phyloP scores from a whole-genome alignment of 2,888 invertebrate species.

The Andrena haemorrhoa region DNA sequence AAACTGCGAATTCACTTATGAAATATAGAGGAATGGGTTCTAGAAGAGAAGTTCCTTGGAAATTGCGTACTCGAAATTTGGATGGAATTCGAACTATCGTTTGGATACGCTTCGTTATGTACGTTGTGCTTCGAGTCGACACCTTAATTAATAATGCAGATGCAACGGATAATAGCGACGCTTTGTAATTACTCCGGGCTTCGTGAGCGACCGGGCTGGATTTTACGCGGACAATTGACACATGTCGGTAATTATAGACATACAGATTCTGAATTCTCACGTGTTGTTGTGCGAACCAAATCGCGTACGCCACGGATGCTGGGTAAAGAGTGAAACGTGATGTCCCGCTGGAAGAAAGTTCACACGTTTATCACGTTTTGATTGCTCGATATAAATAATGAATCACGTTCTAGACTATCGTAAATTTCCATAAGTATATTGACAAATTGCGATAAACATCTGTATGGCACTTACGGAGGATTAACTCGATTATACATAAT shows the following conservation, averaged over 20 bases:
- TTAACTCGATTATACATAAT: too few relatives aligned
- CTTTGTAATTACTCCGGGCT: slow-evolving; percentile 13
- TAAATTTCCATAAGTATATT: too few relatives aligned
- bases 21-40: background rate
- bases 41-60: background rate
- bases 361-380: background rate
- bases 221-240: slow-evolving; percentile 8
- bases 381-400: background rate
- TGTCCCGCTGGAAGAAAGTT: background rate
- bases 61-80: background rate
- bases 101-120: background rate
- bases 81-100: background rate
- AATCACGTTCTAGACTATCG: background rate
- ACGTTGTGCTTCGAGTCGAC: slow-evolving; percentile 1
- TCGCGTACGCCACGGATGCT: background rate
- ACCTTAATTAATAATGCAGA: background rate
- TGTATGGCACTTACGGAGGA: too few relatives aligned
- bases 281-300: slow-evolving; percentile 39
- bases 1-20: background rate
- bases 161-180: slow-evolving; percentile 13
- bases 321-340: slow-evolving; percentile 34
- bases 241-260: slow-evolving; percentile 31
- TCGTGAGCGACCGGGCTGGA: slow-evolving; percentile 21
- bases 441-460: too few relatives aligned
- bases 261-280: slow-evolving; percentile 44